These are phyloP conservation scores for Aphodius sticticus DNA, from an alignment of 2,888 invertebrate genomes.

Conservation along the genomic window DNA sequence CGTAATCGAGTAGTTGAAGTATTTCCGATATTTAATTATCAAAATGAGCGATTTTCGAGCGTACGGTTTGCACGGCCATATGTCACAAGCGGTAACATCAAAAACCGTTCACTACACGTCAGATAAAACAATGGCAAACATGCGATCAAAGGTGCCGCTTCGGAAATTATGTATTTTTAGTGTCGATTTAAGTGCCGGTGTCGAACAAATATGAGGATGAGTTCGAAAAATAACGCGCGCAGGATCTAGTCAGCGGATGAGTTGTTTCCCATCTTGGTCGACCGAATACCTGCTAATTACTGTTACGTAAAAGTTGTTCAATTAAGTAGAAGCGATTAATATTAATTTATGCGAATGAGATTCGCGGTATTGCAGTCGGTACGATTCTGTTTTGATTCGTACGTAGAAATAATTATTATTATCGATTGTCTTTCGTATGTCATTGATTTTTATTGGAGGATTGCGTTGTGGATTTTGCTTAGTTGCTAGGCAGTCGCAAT, in stretches of 20 bases:
- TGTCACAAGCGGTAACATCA: background rate
- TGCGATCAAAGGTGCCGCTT: background rate
- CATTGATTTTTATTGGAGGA: background rate
- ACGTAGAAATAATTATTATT: background rate
- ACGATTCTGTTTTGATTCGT: background rate
- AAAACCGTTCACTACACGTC: background rate
- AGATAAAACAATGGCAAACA: slow-evolving; percentile 4
- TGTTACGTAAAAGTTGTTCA: slow-evolving; percentile 4
- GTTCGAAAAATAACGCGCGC: background rate
- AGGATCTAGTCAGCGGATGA: background rate
- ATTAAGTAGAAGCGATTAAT: background rate
- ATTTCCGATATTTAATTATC: background rate
- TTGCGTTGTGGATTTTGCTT: too few relatives aligned
- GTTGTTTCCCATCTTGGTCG: background rate
- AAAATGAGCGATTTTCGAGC: background rate
- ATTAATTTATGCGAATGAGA: background rate
- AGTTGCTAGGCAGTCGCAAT: background rate
- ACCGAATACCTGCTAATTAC: background rate
- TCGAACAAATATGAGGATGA: background rate
- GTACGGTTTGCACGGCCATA: background rate
- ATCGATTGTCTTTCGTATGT: background rate
- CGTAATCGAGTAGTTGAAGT: background rate
- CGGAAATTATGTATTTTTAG: slow-evolving; percentile 4
- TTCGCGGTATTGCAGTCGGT: background rate
- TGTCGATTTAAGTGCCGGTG: background rate